A percentile compares a stretch with the other conserved stretches of the same genome.
Evolutionary conservation across 1,140 invertebrate genomes (phyloP).

Genomic region (Zaprionus kolodkinae): DNA sequence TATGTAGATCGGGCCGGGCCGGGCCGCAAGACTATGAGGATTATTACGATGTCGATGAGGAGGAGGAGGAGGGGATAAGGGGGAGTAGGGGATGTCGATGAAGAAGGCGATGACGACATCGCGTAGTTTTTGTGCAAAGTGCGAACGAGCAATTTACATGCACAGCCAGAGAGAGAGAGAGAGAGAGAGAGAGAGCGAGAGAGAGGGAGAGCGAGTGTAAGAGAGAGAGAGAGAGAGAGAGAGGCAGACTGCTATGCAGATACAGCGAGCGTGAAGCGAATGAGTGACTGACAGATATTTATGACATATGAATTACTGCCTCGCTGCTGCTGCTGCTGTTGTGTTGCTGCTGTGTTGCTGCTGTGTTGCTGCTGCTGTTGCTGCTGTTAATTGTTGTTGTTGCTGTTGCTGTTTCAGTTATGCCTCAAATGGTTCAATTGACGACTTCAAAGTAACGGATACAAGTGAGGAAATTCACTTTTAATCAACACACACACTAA

Average conservation of each 20-base stretch:
- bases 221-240: constrained; percentile 23
- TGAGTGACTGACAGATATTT: constrained; percentile 73
- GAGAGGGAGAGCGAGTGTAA: constrained; percentile 22
- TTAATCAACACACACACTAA: constrained; percentile 30
- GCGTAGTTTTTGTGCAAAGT: constrained; percentile 73
- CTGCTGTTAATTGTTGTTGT: constrained; percentile 57
- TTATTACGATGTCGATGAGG: constrained; percentile 39
- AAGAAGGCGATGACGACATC: constrained; percentile 68
- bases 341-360: constrained; percentile 43
- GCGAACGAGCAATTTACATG: constrained; percentile 59
- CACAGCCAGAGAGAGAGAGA: constrained; percentile 30
- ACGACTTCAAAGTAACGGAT: constrained; percentile 70
- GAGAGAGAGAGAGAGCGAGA: constrained; percentile 22
- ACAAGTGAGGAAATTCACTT: constrained; percentile 50
- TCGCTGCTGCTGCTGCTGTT: constrained; percentile 18
- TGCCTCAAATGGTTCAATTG: constrained; percentile 75
- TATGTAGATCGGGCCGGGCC: constrained; percentile 50
- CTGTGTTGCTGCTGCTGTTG: constrained; percentile 26
- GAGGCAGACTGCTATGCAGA: constrained; percentile 23
- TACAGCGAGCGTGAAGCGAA: constrained; percentile 44
- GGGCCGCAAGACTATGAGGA: constrained; percentile 43
- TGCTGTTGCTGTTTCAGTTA: constrained; percentile 32
- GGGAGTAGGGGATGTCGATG: constrained; percentile 23
- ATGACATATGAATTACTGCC: constrained; percentile 79
- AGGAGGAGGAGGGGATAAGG: too few species aligned